Evolutionary conservation across 2,888 invertebrate genomes (phyloP), one percentile per base, ranked within the genome.

Genomic region (Trachelus stipa): DNA sequence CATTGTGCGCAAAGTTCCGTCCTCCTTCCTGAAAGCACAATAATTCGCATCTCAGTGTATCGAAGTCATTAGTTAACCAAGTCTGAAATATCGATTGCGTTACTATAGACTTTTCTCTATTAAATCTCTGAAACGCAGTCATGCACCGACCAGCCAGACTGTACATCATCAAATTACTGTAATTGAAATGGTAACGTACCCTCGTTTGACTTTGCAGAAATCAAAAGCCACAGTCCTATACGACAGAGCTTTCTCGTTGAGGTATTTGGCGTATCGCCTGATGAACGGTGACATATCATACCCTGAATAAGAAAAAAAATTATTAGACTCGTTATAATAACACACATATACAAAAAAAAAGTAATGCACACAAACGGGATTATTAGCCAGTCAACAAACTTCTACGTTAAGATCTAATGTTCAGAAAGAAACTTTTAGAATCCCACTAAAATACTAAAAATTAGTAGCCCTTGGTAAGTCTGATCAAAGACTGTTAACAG

Each of bases 221-320:
- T 99, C 99, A 92, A 99, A 99, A 85, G 99, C 99, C 90, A 99
- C 99, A 79, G 97, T 96, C 92, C 99, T 95, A 94, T 99, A 99
- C 15, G 99, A 98, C 86, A 98, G 94, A 76, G 99, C 98, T 93
- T 99, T 99, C 93, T 99, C 99, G 92, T 99, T 99, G 92, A 99
- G 94, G 94, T 99, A 99, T 93, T 98, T 98, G 91, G 99, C 98
- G 93, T 99, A 99, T 87, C 99, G 95, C 91, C 99, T 94, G 92
- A 99, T 99, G 93, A 98, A 99, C 86, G 98, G 98, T 76, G 99
- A 99, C 99, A 99, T 99, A 92, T 99, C 99, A 93, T 99, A 99
- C 82, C 98, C 98, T 98, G 93, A 77, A 92, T 91, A 83, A n/a
- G 23, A 69, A 15, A 1, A 30, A 30, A 69, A 40, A 4, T 4